Conservation (phyloP, 2,113 vertebrate species). For the Heloderma charlesbogerti region DNA sequence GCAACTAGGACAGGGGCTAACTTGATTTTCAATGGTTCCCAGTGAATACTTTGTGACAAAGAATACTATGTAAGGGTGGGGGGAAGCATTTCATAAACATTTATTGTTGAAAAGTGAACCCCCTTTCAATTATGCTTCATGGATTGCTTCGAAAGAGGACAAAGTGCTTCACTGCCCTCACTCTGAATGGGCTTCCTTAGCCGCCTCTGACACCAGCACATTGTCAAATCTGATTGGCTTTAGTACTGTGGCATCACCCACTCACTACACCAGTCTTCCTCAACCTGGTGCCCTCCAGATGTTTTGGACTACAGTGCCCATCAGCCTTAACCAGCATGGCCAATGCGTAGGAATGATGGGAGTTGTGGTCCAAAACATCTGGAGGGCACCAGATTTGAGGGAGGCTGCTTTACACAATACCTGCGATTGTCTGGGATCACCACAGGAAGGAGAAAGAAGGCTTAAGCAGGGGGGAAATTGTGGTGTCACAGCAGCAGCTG, state of each 20-base stretch:
- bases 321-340: no score
- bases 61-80: no score
- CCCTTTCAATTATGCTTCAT: background rate
- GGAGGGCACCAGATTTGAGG: no score
- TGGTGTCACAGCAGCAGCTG: accelerated
- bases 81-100: background rate
- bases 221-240: background rate
- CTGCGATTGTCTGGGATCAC: background rate
- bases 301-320: no score
- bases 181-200: background rate
- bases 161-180: background rate
- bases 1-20: background rate
- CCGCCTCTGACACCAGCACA: background rate
- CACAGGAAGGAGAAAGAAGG: background rate
- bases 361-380: no score
- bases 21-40: background rate
- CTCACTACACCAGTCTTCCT: no score
- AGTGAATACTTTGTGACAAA: background rate
- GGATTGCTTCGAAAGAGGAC: background rate
- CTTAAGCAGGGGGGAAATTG: background rate
- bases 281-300: no score
- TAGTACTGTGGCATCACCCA: no score
- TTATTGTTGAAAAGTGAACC: background rate
- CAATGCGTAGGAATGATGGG: no score
- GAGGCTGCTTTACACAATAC: background rate